These are phyloP conservation scores for Labeo catla DNA, from an alignment of 2,113 vertebrate species.

Conservation along the genomic window DNA sequence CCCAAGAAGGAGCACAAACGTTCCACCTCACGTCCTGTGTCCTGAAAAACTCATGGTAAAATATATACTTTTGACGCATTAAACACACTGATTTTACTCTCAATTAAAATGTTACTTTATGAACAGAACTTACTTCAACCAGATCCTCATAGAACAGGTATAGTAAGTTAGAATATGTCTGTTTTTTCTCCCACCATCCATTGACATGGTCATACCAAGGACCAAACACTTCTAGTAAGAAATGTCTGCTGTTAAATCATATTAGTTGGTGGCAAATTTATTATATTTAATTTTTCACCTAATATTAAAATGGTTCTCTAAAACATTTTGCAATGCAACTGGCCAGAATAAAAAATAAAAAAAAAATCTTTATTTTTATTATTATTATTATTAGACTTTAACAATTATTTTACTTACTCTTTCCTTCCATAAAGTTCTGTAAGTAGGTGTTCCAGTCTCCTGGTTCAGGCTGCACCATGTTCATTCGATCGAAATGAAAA, in stretches of 20 bases:
- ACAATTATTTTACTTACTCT: constrained; percentile 62
- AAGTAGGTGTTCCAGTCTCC: constrained; percentile 80
- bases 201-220: constrained; percentile 83
- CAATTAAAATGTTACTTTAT: neutral
- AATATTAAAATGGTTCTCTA: neutral
- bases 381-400: neutral
- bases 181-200: constrained; percentile 82
- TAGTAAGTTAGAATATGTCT: constrained; percentile 72
- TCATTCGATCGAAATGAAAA: constrained; percentile 87
- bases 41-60: constrained; percentile 58
- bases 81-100: neutral
- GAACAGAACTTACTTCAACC: constrained; percentile 72
- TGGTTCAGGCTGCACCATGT: constrained; percentile 74
- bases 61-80: neutral
- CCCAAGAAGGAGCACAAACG: constrained; percentile 77
- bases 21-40: constrained; percentile 68
- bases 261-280: neutral
- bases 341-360: neutral
- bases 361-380: neutral
- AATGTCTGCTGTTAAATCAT: neutral
- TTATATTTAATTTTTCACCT: neutral
- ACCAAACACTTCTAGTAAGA: constrained; percentile 73
- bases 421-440: constrained; percentile 76
- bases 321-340: neutral
- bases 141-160: constrained; percentile 86